Evolutionary conservation across 2,888 invertebrate species (phyloP), one percentile per base, ranked within the genome.

Genomic region (Carabus problematicus): DNA sequence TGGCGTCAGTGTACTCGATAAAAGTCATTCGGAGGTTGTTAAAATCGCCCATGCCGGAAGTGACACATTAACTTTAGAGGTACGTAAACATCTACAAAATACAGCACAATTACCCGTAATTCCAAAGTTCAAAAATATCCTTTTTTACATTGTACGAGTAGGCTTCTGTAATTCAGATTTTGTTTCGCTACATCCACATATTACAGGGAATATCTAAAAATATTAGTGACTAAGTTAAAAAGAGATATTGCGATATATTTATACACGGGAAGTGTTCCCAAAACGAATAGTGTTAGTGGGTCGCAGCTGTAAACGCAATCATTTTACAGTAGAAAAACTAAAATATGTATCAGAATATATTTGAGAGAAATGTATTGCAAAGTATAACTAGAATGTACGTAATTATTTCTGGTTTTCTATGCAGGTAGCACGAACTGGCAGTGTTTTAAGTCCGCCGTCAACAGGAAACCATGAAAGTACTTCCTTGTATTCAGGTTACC

Each of bases 11-110:
- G 96, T 97, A 11, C 85, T 97, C 78, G 96, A 97, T 79, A 92
- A 94, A 74, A 93, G 92, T 74, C 97, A 97, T 83, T 93, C 94
- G 39, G 96, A 97, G 81, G 95, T 97, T 52, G 94, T 97, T 52
- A 89, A 93, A 81, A 90, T 97, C 72, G 95, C 97, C 1, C 94
- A 95, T 80, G 91, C 92, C 70, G 94, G 95, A 79, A 89, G 93
- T 52, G 93, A 94, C 80, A 89, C 91, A 70, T 85, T 97, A 73
- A 92, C 92, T 77, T 84, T 97, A 75, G 94, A 96, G 82, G 88
- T 87, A 79, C 82, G 29, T 6, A 29, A 29, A 29, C 29, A 29
- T 29, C 29, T 29, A 29, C 29, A 29, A 2, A 29, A 29, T 2
- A 29, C 3, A 29, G 2, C 29, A 29, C 3, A 3, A 29, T 29